These are phyloP conservation scores for Prorops nasuta DNA, from an alignment of 1,140 invertebrate genomes.

Conservation along the genomic window DNA sequence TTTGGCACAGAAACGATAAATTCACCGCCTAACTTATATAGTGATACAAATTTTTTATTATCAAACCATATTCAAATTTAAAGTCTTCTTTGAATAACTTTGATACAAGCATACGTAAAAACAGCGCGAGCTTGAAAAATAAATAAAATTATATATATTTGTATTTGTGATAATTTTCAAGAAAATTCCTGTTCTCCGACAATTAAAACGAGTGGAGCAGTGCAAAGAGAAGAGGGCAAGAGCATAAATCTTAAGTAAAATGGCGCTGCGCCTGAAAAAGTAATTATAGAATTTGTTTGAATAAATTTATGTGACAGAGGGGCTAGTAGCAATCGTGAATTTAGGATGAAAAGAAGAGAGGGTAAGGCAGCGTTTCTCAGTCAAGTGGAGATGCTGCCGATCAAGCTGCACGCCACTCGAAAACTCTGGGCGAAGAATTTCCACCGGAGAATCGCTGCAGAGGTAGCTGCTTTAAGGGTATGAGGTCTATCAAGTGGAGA, in stretches of 20 bases:
- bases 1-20: too few relatives aligned
- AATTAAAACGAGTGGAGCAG: too few relatives aligned
- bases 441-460: constrained; percentile 33
- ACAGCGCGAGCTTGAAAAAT: too few relatives aligned
- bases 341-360: constrained; percentile 29
- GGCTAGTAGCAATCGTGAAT: constrained; percentile 33
- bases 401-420: neutral
- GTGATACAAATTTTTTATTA: too few relatives aligned
- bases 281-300: constrained; percentile 55
- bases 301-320: constrained; percentile 42
- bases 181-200: too few relatives aligned
- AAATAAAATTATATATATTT: too few relatives aligned
- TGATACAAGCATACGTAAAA: too few relatives aligned
- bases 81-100: too few relatives aligned
- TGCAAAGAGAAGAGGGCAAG: constrained; percentile 8
- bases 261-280: constrained; percentile 34
- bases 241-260: constrained; percentile 30
- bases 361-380: constrained; percentile 32
- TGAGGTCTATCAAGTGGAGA: constrained; percentile 50
- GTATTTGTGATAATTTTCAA: too few relatives aligned
- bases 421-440: constrained; percentile 6
- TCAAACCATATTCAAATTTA: too few relatives aligned
- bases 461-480: constrained; percentile 7
- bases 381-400: neutral
- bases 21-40: too few relatives aligned